Conservation (phyloP, 2,888 invertebrate genomes). For the Lasioglossum pauxillum region DNA sequence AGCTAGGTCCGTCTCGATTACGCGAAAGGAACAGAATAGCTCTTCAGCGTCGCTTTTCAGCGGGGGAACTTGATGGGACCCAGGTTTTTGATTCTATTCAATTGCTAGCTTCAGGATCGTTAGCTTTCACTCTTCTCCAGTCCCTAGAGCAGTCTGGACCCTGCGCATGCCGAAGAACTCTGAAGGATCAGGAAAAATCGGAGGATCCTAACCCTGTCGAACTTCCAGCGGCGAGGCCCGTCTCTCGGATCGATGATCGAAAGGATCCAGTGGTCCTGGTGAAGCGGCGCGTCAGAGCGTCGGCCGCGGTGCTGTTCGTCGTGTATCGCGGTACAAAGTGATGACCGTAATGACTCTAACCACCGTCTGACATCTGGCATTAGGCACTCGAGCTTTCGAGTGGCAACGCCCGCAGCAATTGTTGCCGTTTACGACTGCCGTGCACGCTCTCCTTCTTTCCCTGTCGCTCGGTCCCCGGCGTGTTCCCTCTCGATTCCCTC, state of each 20-base stretch:
- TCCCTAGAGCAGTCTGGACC: too few relatives aligned
- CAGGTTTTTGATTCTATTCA: too few relatives aligned
- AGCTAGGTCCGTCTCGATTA: too few relatives aligned
- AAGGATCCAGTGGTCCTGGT: neutral
- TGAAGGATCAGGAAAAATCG: too few relatives aligned
- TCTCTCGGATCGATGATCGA: too few relatives aligned
- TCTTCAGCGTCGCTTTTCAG: too few relatives aligned
- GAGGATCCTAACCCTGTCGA: neutral
- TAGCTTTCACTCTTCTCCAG: too few relatives aligned
- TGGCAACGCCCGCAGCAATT: constrained; percentile 82
- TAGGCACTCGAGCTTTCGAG: constrained; percentile 78
- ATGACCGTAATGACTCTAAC: constrained; percentile 81
- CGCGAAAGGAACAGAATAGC: too few relatives aligned
- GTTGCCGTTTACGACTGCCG: constrained; percentile 80
- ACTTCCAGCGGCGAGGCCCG: neutral
- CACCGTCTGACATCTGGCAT: constrained; percentile 82
- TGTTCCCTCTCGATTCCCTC: constrained; percentile 24
- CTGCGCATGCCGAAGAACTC: too few relatives aligned
- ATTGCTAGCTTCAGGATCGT: too few relatives aligned
- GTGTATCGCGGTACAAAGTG: constrained; percentile 77
- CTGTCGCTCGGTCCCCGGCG: constrained; percentile 37
- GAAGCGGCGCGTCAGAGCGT: constrained; percentile 36
- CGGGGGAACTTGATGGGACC: too few relatives aligned
- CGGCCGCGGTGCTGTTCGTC: constrained; percentile 48
- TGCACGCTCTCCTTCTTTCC: constrained; percentile 60